phyloP scores from a whole-genome alignment of 2,888 invertebrate genomes.

The Pardosa pseudoannulata region DNA sequence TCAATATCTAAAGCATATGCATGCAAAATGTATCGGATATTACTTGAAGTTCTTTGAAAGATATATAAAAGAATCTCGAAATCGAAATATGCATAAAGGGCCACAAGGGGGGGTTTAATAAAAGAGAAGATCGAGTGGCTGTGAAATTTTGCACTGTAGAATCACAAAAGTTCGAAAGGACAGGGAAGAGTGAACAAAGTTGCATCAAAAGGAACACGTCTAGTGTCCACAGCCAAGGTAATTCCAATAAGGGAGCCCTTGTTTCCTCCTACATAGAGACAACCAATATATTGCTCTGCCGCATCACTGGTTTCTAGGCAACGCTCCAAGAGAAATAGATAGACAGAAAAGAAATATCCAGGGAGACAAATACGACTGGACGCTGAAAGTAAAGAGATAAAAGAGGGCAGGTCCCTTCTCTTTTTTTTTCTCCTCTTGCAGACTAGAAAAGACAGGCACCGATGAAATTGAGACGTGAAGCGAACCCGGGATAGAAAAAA shows the following conservation, averaged over 20 bases:
- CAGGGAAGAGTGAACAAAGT: too few relatives aligned
- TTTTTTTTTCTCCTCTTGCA: conserved; percentile 27
- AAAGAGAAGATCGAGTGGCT: too few relatives aligned
- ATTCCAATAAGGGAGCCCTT: conserved; percentile 69
- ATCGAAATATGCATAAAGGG: too few relatives aligned
- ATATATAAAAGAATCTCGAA: too few relatives aligned
- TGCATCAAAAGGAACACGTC: conserved; percentile 39
- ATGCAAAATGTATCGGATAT: too few relatives aligned
- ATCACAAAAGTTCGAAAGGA: background rate
- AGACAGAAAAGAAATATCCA: conserved; percentile 52
- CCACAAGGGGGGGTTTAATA: too few relatives aligned
- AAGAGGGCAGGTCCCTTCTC: conserved; percentile 40
- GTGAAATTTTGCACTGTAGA: too few relatives aligned
- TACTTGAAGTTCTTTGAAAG: too few relatives aligned
- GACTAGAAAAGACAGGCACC: conserved; percentile 10
- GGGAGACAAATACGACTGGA: conserved; percentile 63
- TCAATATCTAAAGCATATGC: too few relatives aligned
- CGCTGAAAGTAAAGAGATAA: conserved; percentile 62
- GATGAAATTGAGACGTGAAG: conserved; percentile 41
- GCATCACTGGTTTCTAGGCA: conserved; percentile 55
- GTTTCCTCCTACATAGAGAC: conserved; percentile 61
- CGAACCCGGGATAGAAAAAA: too few relatives aligned
- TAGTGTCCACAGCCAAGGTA: conserved; percentile 56
- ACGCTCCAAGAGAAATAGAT: conserved; percentile 50
- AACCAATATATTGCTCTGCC: conserved; percentile 66